Evolutionary conservation across 2,113 vertebrate species (phyloP).

Genomic region (Cyprinodon brontotheroides): DNA sequence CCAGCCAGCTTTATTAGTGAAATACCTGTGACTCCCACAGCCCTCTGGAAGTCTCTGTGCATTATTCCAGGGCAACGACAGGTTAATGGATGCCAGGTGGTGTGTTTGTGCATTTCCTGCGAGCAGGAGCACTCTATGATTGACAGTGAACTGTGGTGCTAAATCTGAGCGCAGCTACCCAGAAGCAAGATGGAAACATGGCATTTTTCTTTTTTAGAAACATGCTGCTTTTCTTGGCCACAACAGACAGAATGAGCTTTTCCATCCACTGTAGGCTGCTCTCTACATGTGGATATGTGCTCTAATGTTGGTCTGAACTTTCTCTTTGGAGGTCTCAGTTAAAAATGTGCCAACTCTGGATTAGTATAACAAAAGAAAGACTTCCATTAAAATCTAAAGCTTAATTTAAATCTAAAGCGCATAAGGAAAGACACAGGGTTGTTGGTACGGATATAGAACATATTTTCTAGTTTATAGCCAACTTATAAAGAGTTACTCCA

Average conservation of each 20-base stretch:
- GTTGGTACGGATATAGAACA: no score
- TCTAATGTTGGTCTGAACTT: slow-evolving; percentile 48
- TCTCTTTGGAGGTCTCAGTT: slow-evolving; percentile 17
- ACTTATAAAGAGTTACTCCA: no score
- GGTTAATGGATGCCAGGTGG: slow-evolving; percentile 75
- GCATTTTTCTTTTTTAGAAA: slow-evolving; percentile 34
- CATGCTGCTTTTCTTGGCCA: slow-evolving; percentile 64
- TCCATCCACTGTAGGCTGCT: slow-evolving; percentile 58
- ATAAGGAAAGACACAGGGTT: neutral
- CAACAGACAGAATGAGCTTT: slow-evolving; percentile 43
- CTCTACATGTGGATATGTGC: slow-evolving; percentile 50
- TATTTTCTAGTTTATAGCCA: no score
- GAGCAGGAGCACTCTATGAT: slow-evolving; percentile 46
- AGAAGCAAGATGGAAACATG: slow-evolving; percentile 54
- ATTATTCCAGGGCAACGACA: slow-evolving; percentile 63
- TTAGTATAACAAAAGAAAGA: slow-evolving; percentile 31
- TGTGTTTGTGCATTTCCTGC: slow-evolving; percentile 43
- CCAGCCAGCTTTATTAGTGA: slow-evolving; percentile 54
- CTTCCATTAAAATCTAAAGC: slow-evolving; percentile 20
- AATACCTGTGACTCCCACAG: slow-evolving; percentile 52
- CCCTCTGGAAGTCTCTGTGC: slow-evolving; percentile 57
- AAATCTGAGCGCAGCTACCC: slow-evolving; percentile 47
- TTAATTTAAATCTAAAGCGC: neutral
- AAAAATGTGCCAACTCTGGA: slow-evolving; percentile 5
- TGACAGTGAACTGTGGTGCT: slow-evolving; percentile 59